A percentile compares a stretch with the other conserved stretches of the same genome.
Evolutionary conservation across 1,140 invertebrate species (phyloP).

Genomic region (Pristionchus pacificus): DNA sequence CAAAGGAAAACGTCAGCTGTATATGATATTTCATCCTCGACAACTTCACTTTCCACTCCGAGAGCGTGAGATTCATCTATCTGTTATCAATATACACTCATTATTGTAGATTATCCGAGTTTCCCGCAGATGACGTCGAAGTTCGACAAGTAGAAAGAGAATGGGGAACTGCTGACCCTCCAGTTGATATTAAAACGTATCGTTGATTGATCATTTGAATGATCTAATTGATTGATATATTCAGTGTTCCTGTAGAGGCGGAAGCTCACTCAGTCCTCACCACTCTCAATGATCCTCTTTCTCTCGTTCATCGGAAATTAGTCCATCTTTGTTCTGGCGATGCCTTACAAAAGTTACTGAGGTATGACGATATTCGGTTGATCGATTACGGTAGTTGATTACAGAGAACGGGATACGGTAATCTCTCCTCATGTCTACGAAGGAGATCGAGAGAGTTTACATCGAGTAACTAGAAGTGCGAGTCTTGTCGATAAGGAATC

Average conservation of each 20-base stretch:
- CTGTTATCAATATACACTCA: slow-evolving; percentile 21
- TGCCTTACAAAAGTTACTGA: slow-evolving; percentile 17
- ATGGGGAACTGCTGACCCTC: slow-evolving; percentile 25
- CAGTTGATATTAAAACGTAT: slow-evolving; percentile 15
- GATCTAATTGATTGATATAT: slow-evolving; percentile 21
- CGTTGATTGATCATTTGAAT: slow-evolving; percentile 7
- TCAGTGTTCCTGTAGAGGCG: slow-evolving; percentile 33
- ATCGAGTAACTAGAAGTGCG: slow-evolving; percentile 26
- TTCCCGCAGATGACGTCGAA: slow-evolving; percentile 46
- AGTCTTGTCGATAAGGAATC: slow-evolving; percentile 23
- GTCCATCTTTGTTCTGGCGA: neutral
- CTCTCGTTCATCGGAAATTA: slow-evolving; percentile 33
- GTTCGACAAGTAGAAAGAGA: slow-evolving; percentile 34
- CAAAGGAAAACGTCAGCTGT: slow-evolving; percentile 38
- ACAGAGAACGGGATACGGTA: slow-evolving; percentile 19
- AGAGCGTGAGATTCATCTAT: slow-evolving; percentile 7
- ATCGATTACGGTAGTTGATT: slow-evolving; percentile 9
- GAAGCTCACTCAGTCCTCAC: slow-evolving; percentile 37
- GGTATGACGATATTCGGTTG: slow-evolving; percentile 31
- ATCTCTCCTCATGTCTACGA: slow-evolving; percentile 28
- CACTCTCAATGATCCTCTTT: slow-evolving; percentile 32
- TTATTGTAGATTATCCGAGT: slow-evolving; percentile 41
- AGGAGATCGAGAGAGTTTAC: slow-evolving; percentile 12
- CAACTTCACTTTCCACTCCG: neutral
- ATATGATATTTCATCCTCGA: slow-evolving; percentile 35